Evolutionary conservation across 2,797 vertebrate species (phyloP), one percentile per base, ranked within the genome.

Genomic region (Myotis vivesi): DNA sequence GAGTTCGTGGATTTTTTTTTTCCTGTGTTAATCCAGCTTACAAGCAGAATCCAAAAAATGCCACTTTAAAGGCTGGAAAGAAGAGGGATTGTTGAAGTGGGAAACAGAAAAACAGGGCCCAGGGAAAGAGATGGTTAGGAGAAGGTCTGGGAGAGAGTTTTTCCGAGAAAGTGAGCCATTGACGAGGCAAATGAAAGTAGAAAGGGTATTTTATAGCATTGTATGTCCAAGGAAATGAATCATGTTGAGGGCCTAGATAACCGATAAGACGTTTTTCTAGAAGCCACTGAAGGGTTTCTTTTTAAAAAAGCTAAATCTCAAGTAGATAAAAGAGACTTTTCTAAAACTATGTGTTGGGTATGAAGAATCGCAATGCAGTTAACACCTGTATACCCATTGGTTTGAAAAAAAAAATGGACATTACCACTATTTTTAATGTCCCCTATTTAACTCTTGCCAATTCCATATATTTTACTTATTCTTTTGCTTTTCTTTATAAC

Each of bases 21-120:
- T 12, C 2, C 38, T 88, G 11, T 90, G 73, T 92, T 94, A 62
- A 87, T 93, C 44, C 59, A 94, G 28, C 49, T 85, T 41, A 86
- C 64, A 95, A 55, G 22, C 44, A 75, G 82, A 93, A 88, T 89
- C 66, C 33, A 83, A n/a, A 89, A 85, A 73, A 22, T 73, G 12
- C n/a, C 53, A 22, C 49, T 64, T n/a, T 72, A 83, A 87, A 81
- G 38, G 3, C 44, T 73, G 8, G 11, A 80, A 73, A 46, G 23
- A 20, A 71, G 16, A 66, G 46, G 38, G 5, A 20, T 71, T 86
- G 19, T 64, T 77, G 28, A 94, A 68, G 4, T 73, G 12, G 10
- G n/a, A 88, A 90, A 83, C 57, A 53, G 72, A 66, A 53, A 82
- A 82, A 15, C 23, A 41, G 17, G 9, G 23, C 46, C 68, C 53